Percentiles rank a stretch among this genome's conserved stretches.
phyloP scores from a whole-genome alignment of 2,797 vertebrate genomes.

The Fistularia commersonii region DNA sequence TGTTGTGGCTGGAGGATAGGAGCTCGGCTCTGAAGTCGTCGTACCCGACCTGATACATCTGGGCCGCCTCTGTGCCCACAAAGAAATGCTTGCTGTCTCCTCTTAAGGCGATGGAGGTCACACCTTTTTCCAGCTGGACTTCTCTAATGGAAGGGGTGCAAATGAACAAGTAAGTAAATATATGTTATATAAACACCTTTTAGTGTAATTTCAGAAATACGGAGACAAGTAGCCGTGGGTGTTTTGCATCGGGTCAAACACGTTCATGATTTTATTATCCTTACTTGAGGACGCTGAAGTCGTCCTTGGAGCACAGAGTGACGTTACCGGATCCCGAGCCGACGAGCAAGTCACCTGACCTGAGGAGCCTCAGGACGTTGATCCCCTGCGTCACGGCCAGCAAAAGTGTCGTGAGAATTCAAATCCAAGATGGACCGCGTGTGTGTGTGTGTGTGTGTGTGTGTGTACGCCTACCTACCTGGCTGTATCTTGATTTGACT shows the following conservation, averaged over 20 bases:
- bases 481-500: slow-evolving; percentile 75
- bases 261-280: slow-evolving; percentile 23
- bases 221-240: no score
- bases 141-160: no score
- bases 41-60: slow-evolving; percentile 78
- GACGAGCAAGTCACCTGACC: slow-evolving; percentile 79
- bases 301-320: slow-evolving; percentile 76
- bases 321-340: slow-evolving; percentile 84
- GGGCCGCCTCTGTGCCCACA: slow-evolving; percentile 79
- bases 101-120: slow-evolving; percentile 82
- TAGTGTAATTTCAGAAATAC: no score
- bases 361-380: slow-evolving; percentile 73
- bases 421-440: background rate
- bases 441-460: background rate
- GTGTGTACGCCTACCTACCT: slow-evolving; percentile 64
- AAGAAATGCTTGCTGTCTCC: slow-evolving; percentile 83
- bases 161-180: background rate
- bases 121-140: slow-evolving; percentile 78
- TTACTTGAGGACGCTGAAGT: slow-evolving; percentile 84
- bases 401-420: background rate
- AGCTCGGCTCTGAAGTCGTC: slow-evolving; percentile 82
- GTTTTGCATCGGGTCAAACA: no score
- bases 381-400: slow-evolving; percentile 74
- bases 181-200: background rate
- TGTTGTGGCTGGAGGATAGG: slow-evolving; percentile 78